Percentiles rank a stretch among this genome's conserved stretches.
phyloP scores from a whole-genome alignment of 2,888 invertebrate genomes.

The Cephus pulcher region DNA sequence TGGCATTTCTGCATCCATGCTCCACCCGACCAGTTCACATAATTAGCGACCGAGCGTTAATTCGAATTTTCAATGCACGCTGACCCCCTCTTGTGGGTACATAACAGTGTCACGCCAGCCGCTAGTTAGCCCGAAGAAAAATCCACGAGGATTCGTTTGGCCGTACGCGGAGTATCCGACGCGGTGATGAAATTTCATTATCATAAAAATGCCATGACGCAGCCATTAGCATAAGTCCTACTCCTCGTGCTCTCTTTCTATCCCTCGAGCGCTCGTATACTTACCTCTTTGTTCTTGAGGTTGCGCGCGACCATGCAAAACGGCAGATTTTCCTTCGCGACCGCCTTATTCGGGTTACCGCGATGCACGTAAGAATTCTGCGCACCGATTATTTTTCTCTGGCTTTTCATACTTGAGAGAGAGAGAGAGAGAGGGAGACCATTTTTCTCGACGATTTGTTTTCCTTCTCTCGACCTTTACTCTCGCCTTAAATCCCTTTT shows the following conservation, averaged over 20 bases:
- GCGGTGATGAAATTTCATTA: background rate
- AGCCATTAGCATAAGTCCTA: background rate
- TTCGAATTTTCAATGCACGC: background rate
- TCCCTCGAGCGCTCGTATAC: background rate
- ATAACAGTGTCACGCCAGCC: background rate
- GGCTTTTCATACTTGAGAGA: background rate
- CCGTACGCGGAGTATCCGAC: background rate
- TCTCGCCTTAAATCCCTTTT: background rate
- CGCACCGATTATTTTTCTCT: background rate
- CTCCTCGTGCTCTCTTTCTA: background rate
- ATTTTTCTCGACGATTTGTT: background rate
- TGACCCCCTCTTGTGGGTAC: background rate
- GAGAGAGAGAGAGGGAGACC: background rate
- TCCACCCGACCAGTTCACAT: background rate
- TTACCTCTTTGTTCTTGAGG: background rate
- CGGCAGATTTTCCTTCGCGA: background rate
- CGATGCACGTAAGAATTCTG: background rate
- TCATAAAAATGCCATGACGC: background rate
- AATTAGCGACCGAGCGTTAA: background rate
- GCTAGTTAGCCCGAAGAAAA: background rate
- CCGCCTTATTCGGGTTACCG: background rate
- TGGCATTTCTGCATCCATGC: background rate
- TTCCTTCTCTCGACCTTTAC: background rate
- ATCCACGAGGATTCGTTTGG: background rate
- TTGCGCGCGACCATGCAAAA: background rate